A percentile compares a stretch with the other conserved stretches of the same genome.
Conservation (phyloP, 2,888 invertebrate species). For the Temnothorax unifasciatus region DNA sequence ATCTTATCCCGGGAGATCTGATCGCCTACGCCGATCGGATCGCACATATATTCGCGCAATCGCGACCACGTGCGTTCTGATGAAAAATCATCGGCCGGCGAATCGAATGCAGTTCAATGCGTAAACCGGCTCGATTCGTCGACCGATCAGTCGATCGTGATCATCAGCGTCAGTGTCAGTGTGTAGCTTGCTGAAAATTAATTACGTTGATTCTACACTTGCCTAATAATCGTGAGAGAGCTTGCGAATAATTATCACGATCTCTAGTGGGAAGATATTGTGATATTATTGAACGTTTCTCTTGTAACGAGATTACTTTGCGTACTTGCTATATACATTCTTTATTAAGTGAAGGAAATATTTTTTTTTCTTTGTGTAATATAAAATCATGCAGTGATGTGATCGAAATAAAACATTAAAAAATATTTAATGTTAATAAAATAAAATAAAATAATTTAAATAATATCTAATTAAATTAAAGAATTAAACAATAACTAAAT, state of each 20-base stretch:
- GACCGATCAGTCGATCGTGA: not conserved
- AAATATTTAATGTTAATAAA: not conserved
- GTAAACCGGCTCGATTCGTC: not conserved
- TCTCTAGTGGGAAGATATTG: not conserved
- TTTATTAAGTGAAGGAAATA: not conserved
- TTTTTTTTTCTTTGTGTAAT: not conserved
- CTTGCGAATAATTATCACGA: constrained; percentile 3
- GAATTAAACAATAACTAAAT: not conserved
- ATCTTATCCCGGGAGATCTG: constrained; percentile 28
- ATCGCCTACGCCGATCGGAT: not conserved
- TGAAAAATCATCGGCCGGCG: not conserved
- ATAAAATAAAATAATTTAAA: constrained; percentile 5
- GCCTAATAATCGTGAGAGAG: not conserved
- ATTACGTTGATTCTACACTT: not conserved
- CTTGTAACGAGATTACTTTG: not conserved
- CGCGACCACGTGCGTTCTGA: constrained; percentile 1
- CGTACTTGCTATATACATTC: not conserved
- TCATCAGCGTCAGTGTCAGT: not conserved
- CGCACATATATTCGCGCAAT: not conserved
- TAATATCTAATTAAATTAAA: not conserved
- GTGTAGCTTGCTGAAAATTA: not conserved
- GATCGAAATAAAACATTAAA: not conserved
- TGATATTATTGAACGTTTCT: not conserved
- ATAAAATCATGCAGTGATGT: not conserved
- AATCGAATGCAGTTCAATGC: not conserved